These are phyloP conservation scores for Ophioderma brevispina DNA, from an alignment of 35 echinoderm and acorn worm genomes.

Conservation along the genomic window DNA sequence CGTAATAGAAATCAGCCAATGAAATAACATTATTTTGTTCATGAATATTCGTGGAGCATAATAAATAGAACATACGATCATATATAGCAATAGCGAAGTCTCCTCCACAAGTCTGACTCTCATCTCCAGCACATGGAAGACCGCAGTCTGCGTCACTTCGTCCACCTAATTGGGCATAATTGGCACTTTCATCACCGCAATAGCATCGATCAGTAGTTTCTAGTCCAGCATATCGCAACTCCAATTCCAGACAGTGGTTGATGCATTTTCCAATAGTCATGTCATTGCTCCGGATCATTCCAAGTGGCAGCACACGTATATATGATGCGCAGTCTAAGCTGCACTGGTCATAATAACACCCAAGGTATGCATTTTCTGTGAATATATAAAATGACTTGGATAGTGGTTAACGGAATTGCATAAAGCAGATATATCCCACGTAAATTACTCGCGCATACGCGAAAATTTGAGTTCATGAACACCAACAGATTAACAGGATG, in stretches of 20 bases:
- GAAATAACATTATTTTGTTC: too few relatives aligned
- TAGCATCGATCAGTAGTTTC: background rate
- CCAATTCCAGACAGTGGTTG: background rate
- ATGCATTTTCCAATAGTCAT: background rate
- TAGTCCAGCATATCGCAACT: background rate
- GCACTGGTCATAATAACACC: background rate
- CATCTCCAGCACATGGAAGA: background rate
- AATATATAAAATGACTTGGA: too few relatives aligned
- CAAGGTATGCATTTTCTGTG: background rate
- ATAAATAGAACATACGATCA: background rate
- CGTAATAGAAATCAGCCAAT: too few relatives aligned
- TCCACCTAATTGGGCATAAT: background rate
- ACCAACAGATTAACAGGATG: too few relatives aligned
- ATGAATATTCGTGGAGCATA: too few relatives aligned
- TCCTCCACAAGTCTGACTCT: background rate
- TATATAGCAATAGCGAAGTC: background rate
- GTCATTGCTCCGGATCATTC: background rate
- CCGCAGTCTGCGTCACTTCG: background rate
- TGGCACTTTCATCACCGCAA: background rate
- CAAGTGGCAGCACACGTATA: background rate
- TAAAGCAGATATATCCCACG: too few relatives aligned
- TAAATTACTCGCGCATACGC: too few relatives aligned
- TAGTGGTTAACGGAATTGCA: too few relatives aligned
- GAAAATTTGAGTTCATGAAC: too few relatives aligned
- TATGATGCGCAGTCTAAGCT: background rate